phyloP scores from a whole-genome alignment of 1,140 invertebrate genomes.

The Elymnias hypermnestra region DNA sequence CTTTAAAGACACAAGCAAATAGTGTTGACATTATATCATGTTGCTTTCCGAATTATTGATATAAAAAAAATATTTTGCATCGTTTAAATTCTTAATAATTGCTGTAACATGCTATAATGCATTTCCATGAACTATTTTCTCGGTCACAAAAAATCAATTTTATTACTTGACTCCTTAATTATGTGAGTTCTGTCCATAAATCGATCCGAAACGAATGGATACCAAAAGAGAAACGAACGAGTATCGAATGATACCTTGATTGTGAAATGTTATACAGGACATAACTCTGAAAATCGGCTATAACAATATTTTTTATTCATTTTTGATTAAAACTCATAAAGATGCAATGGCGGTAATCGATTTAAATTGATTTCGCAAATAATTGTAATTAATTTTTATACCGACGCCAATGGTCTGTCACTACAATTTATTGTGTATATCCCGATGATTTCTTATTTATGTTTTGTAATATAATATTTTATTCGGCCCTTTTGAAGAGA shows the following conservation, averaged over 20 bases:
- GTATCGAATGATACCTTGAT: conserved; percentile 30
- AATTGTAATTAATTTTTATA: conserved; percentile 25
- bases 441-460: conserved; percentile 17
- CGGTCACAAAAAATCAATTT: conserved; percentile 6
- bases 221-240: conserved; percentile 21
- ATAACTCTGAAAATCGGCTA: conserved; percentile 26
- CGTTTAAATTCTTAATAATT: too few species aligned
- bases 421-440: conserved; percentile 16
- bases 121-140: neutral
- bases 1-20: too few species aligned
- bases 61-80: too few species aligned
- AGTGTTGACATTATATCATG: too few species aligned
- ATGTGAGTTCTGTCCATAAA: conserved; percentile 36
- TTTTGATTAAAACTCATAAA: conserved; percentile 36
- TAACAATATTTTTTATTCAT: conserved; percentile 27
- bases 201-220: conserved; percentile 37
- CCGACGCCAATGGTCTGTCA: conserved; percentile 13
- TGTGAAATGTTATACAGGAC: conserved; percentile 31
- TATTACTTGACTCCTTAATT: conserved; percentile 19
- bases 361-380: conserved; percentile 29
- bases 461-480: conserved; percentile 10
- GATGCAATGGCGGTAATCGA: conserved; percentile 22
- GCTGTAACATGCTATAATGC: too few species aligned
- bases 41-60: too few species aligned
- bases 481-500: conserved; percentile 1